Percentiles rank a stretch among this genome's conserved stretches.
These are phyloP conservation scores for Spatula versicolor DNA, from an alignment of 2,797 vertebrate genomes.

Conservation along the genomic window DNA sequence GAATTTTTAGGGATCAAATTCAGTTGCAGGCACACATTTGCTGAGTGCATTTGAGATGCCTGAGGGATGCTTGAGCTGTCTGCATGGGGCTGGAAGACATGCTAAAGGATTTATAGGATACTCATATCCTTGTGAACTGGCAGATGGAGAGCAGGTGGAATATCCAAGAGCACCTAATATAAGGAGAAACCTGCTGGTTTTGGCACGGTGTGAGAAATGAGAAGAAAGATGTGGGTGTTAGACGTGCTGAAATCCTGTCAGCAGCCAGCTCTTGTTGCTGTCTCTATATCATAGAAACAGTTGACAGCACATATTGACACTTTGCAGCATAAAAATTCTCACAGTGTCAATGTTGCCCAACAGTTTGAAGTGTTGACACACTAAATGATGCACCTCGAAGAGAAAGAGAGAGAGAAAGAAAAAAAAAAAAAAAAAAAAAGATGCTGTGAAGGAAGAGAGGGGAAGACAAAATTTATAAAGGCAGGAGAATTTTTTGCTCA, in stretches of 20 bases:
- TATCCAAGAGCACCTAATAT: not conserved
- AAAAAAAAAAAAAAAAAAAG: not conserved
- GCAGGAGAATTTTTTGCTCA: not conserved
- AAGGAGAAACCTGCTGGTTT: slow-evolving; percentile 1
- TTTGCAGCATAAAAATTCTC: slow-evolving; percentile 23
- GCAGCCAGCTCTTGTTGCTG: not conserved
- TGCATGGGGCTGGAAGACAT: not conserved
- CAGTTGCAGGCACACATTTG: not conserved
- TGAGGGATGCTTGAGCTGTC: not conserved
- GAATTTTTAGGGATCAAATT: not conserved
- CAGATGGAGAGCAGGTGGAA: not conserved
- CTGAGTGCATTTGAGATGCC: not conserved
- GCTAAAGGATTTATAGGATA: not conserved
- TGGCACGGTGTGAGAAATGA: not conserved
- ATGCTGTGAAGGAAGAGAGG: not conserved
- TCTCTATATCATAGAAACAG: not conserved
- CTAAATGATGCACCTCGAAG: not conserved
- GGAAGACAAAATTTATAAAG: not conserved
- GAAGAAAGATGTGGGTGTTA: slow-evolving; percentile 27
- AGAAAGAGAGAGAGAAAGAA: no score
- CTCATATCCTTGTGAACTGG: not conserved
- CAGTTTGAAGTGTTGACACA: slow-evolving; percentile 25
- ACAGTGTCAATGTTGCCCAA: slow-evolving; percentile 18
- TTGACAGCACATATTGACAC: slow-evolving; percentile 30
- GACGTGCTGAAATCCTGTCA: slow-evolving; percentile 24